These are phyloP conservation scores for Mechanitis messenoides DNA, from an alignment of 2,888 invertebrate species.

Conservation along the genomic window DNA sequence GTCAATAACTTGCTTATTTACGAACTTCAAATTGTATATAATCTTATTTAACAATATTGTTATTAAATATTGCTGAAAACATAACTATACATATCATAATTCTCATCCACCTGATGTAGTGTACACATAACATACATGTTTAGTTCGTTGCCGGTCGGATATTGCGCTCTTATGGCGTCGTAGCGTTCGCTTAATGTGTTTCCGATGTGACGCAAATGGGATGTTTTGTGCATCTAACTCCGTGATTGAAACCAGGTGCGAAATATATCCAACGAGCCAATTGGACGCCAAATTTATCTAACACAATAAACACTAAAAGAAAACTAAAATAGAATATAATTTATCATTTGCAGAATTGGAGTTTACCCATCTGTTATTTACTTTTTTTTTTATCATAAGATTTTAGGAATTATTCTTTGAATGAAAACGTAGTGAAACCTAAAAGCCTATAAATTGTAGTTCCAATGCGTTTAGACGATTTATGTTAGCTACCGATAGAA, in stretches of 20 bases:
- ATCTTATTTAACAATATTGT: too few species aligned
- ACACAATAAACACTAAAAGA: too few species aligned
- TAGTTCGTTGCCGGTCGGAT: slow-evolving; percentile 53
- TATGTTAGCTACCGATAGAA: slow-evolving; percentile 37
- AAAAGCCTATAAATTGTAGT: slow-evolving; percentile 52
- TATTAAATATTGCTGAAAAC: neutral
- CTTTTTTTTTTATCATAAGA: too few species aligned
- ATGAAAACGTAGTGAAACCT: slow-evolving; percentile 36
- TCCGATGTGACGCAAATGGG: slow-evolving; percentile 72
- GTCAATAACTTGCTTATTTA: too few species aligned
- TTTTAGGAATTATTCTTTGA: too few species aligned
- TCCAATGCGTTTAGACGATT: slow-evolving; percentile 51
- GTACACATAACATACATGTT: slow-evolving; percentile 24
- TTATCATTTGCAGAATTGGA: too few species aligned
- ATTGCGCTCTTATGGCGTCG: slow-evolving; percentile 65
- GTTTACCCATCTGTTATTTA: too few species aligned
- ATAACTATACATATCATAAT: neutral
- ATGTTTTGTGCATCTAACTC: slow-evolving; percentile 48
- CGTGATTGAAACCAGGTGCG: slow-evolving; percentile 39
- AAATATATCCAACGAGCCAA: slow-evolving; percentile 20
- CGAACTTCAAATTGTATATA: too few species aligned
- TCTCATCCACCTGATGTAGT: slow-evolving; percentile 10
- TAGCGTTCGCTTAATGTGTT: slow-evolving; percentile 64
- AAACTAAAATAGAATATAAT: too few species aligned
- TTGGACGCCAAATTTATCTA: neutral